Base-by-base conservation (phyloP, 2,888 invertebrate species). In the Nebria brevicollis region DNA sequence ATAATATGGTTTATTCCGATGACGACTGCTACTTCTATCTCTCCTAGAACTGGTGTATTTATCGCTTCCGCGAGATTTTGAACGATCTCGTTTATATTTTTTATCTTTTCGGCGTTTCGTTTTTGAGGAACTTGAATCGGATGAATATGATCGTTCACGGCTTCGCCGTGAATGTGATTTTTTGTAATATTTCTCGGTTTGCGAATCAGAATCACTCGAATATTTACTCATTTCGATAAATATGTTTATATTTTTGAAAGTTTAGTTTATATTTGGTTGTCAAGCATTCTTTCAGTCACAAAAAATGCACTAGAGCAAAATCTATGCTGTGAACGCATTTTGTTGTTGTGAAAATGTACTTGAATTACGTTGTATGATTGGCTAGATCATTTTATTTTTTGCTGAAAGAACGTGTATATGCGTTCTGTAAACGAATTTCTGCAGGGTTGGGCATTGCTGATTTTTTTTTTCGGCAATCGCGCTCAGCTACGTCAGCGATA, bases 171-270 rank as follows among this genome's bases (percentile, higher is more conserved):
- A 88, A 85, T 86, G 85, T 72, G 86, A 85, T 79, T 86, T 86
- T 86, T 87, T 89, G 85, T 85, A 86, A 83, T 86, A 85, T 76
- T 86, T 86, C 82, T 86, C 89, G 85, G 85, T 85, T 68, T 75
- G 42, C 54, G 75, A 75, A 84, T 89, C 89, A 78, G 89, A 89
- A 85, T 88, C 89, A 84, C 88, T 89, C 70, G 89, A 89, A 87
- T 89, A 89, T 86, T 88, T 89, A 86, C 89, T 89, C 89, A 89
- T 89, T 79, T 34, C 66, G 41, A 43, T 72, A 76, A 66, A 72
- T 25, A 72, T 72, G 26, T 72, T 72, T 72, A 25, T 25, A 20
- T 72, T 13, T 25, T 72, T 72, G 15, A 72, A 75, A 54, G n/a
- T 54, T 70, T 77, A 77, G 26, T 43, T 20, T 75, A 65, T 75